A percentile compares a stretch with the other conserved stretches of the same genome.
These are phyloP conservation scores for Abscondita cerata DNA, from an alignment of 2,888 invertebrate genomes.

Conservation along the genomic window DNA sequence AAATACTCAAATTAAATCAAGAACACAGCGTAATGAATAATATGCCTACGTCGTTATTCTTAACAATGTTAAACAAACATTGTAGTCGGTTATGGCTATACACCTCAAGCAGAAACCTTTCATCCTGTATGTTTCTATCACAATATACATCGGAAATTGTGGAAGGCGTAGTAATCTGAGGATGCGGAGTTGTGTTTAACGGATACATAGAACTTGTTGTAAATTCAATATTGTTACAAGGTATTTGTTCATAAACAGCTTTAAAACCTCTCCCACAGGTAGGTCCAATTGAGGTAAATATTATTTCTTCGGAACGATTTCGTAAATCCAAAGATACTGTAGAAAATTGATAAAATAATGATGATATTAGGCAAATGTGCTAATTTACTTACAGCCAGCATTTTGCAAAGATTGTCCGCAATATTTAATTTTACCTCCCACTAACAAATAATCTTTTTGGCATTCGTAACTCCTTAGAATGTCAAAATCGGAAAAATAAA, in stretches of 20 bases:
- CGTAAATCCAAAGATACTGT: slow-evolving; percentile 54
- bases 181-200: slow-evolving; percentile 17
- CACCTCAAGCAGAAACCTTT: slow-evolving; percentile 48
- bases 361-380: not conserved
- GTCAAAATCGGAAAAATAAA: slow-evolving; percentile 59
- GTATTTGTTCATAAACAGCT: slow-evolving; percentile 57
- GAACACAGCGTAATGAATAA: not conserved
- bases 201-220: slow-evolving; percentile 18
- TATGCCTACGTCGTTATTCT: slow-evolving; percentile 28
- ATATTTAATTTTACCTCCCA: slow-evolving; percentile 53
- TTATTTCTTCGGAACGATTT: slow-evolving; percentile 50
- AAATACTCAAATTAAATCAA: not conserved
- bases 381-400: slow-evolving; percentile 51
- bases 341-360: slow-evolving; percentile 36
- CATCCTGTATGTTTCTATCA: slow-evolving; percentile 43
- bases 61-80: slow-evolving; percentile 41
- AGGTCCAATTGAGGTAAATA: slow-evolving; percentile 54
- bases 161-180: slow-evolving; percentile 13
- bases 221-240: slow-evolving; percentile 41
- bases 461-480: slow-evolving; percentile 57
- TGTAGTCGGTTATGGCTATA: slow-evolving; percentile 39
- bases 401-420: slow-evolving; percentile 57
- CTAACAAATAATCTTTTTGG: slow-evolving; percentile 57
- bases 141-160: slow-evolving; percentile 37
- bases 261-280: slow-evolving; percentile 59